These are phyloP conservation scores for Bombus confusus DNA, from an alignment of 1,140 invertebrate species.

Conservation along the genomic window DNA sequence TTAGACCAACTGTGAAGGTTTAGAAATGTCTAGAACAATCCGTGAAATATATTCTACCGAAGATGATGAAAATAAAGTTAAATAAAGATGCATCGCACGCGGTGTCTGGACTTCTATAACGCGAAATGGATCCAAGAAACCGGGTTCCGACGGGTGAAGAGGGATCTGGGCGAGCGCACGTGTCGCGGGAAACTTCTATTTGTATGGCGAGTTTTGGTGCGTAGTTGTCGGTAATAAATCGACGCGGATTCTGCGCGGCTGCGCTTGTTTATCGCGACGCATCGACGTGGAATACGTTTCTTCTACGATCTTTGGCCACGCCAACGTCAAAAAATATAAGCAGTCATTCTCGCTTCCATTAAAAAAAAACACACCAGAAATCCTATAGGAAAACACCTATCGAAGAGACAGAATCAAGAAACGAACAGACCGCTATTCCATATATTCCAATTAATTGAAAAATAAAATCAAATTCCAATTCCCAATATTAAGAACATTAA, in stretches of 20 bases:
- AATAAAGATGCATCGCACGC: neutral
- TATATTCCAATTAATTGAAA: neutral
- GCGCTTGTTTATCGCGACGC: slow-evolving; percentile 22
- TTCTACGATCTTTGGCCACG: neutral
- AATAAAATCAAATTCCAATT: neutral
- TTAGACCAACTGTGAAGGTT: neutral
- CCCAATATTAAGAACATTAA: neutral
- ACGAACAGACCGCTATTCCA: too few relatives aligned
- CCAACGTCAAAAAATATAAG: neutral
- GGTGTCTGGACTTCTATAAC: neutral
- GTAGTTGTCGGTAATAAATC: slow-evolving; percentile 49
- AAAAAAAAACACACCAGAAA: neutral
- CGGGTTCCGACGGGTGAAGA: too few relatives aligned
- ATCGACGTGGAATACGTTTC: neutral
- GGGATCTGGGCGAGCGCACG: slow-evolving; percentile 4
- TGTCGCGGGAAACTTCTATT: slow-evolving; percentile 39
- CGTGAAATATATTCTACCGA: too few relatives aligned
- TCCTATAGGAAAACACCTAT: too few relatives aligned
- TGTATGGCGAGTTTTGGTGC: slow-evolving; percentile 29
- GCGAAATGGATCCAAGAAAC: too few relatives aligned
- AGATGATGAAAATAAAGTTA: neutral
- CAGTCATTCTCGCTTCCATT: neutral
- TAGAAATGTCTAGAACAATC: too few relatives aligned
- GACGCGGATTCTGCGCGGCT: slow-evolving; percentile 35
- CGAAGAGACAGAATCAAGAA: too few relatives aligned